Conservation (phyloP, 30 jellyfish, hydroid and myxozoan genomes). For the Aurelia aurita region DNA sequence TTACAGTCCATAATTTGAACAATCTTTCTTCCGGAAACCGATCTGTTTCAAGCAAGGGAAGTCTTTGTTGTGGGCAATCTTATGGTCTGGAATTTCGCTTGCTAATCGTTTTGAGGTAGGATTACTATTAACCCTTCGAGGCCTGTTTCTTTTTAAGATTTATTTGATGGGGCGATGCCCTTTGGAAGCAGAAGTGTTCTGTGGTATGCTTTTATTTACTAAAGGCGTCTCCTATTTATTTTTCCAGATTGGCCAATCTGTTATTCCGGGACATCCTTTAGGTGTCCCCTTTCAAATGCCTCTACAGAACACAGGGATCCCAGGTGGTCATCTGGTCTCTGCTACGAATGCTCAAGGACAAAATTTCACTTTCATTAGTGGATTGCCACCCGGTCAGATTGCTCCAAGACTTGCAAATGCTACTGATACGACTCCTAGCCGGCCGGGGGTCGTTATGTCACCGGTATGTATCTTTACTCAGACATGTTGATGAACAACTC, state of each 20-base stretch:
- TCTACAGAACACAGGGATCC: slow-evolving; percentile 43
- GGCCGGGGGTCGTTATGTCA: slow-evolving; percentile 34
- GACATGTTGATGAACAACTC: background rate
- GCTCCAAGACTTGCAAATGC: slow-evolving; percentile 12
- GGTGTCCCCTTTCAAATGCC: slow-evolving; percentile 67
- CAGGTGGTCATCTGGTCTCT: slow-evolving; percentile 52
- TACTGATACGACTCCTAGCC: slow-evolving; percentile 45
- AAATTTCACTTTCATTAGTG: slow-evolving; percentile 30
- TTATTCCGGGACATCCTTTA: slow-evolving; percentile 45
- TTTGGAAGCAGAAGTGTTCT: too few relatives aligned
- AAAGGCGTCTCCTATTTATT: too few relatives aligned
- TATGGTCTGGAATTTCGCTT: too few relatives aligned
- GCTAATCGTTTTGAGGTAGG: too few relatives aligned
- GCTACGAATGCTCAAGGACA: slow-evolving; percentile 22
- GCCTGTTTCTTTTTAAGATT: too few relatives aligned
- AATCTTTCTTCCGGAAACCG: too few relatives aligned
- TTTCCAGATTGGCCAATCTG: slow-evolving; percentile 57
- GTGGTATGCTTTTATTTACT: too few relatives aligned
- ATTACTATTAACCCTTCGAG: too few relatives aligned
- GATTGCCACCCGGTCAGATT: slow-evolving; percentile 44
- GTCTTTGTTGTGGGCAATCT: too few relatives aligned
- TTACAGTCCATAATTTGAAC: too few relatives aligned
- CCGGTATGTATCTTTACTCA: slow-evolving; percentile 16
- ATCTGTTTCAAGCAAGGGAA: too few relatives aligned
- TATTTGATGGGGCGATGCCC: too few relatives aligned